Base-by-base conservation (phyloP, 2,888 invertebrate genomes). In the Acleris emargana region DNA sequence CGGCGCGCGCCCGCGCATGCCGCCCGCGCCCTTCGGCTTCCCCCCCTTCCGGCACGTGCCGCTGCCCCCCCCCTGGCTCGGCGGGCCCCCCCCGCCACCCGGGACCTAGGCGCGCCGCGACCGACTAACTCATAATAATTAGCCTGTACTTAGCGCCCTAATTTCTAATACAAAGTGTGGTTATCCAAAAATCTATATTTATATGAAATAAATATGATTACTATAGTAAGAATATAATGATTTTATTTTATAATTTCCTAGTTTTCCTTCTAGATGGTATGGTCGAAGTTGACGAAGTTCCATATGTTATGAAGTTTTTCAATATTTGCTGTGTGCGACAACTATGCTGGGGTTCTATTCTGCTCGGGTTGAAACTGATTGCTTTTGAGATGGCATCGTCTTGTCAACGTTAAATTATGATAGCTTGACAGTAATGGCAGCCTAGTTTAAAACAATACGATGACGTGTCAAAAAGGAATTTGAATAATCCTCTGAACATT, bases 161-260 rank as follows among this genome's bases (percentile, higher is more conserved):
- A 79, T 82, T 81, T 85, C 83, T 86, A 84, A 81, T 84, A 85
- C 87, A 86, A 84, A 86, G 87, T 87, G 87, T 89, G 87, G 86
- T 89, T 88, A 90, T 89, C 90, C 90, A 89, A 90, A 89, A 84
- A 88, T 85, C 78, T 88, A 88, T 91, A 91, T 90, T 89, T 90
- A 88, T 90, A 86, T 79, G 79, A 78, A 85, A 88, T 87, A 87
- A 88, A 86, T 79, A 82, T 83, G 76, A 82, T 81, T 73, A 71
- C 70, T 63, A 59, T 70, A 71, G 69, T 79, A 79, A 78, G 71
- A 72, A 67, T 70, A 38, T 51, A 42, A 60, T 22, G 55, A 67
- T 69, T 59, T 61, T 67, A 70, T 69, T 66, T 71, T 68, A 68
- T 60, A 18, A 6, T 16, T 16, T 18, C 28, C 13, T 25, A 25